Percentiles rank a stretch among this genome's conserved stretches.
phyloP scores from a whole-genome alignment of 30 jellyfish, hydroid and myxozoan species.

The Haliclystus octoradiatus region DNA sequence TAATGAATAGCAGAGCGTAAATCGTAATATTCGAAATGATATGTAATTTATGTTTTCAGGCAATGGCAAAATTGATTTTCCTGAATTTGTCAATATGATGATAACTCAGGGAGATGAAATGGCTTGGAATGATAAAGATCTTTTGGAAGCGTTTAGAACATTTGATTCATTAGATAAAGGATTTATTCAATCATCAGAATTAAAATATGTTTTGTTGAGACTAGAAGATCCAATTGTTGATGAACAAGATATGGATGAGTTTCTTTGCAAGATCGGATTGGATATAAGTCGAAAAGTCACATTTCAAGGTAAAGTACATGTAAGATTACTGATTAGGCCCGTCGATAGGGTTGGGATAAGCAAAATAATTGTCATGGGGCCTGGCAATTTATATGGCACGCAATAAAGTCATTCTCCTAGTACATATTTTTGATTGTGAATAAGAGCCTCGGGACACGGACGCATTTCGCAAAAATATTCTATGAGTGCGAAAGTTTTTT shows the following conservation, averaged over 20 bases:
- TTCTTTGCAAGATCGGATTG: conserved; percentile 49
- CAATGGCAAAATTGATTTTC: conserved; percentile 87
- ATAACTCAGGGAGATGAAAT: conserved; percentile 84
- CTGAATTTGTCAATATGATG: conserved; percentile 90
- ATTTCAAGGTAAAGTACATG: conserved; percentile 41
- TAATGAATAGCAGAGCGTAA: no score
- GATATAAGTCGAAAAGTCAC: conserved; percentile 60
- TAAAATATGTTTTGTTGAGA: conserved; percentile 64
- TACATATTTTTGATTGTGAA: no score
- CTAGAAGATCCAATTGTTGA: conserved; percentile 69
- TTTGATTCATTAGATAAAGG: conserved; percentile 89
- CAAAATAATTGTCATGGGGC: no score
- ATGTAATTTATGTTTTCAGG: conserved; percentile 22
- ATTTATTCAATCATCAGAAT: conserved; percentile 76
- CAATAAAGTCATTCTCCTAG: no score
- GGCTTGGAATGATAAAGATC: conserved; percentile 94
- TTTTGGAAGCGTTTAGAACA: conserved; percentile 84
- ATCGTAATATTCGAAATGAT: no score
- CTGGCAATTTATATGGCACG: no score
- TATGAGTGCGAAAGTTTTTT: no score
- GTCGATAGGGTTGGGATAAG: no score
- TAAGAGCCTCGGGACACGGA: no score
- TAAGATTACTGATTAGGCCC: no score
- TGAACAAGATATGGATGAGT: conserved; percentile 52
- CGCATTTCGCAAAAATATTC: no score